These are phyloP conservation scores for Nettapus auritus DNA, from an alignment of 2,113 vertebrate genomes.

Conservation along the genomic window DNA sequence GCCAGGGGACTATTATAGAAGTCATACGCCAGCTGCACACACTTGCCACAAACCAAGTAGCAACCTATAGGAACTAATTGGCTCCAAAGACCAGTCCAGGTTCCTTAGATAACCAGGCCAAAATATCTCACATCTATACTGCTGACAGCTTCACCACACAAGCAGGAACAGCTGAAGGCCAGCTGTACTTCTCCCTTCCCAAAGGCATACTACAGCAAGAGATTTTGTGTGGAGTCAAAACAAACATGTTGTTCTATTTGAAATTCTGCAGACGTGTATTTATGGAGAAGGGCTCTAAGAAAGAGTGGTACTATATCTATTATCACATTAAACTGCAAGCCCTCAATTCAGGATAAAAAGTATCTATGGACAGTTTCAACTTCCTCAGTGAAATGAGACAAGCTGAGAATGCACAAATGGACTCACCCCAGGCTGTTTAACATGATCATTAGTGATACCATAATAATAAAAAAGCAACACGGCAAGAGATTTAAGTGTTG, in stretches of 20 bases:
- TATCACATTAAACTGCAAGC: not conserved
- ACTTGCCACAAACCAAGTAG: not conserved
- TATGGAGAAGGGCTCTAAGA: not conserved
- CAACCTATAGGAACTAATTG: not conserved
- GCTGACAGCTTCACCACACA: not conserved
- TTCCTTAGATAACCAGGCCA: not conserved
- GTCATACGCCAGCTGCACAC: not conserved
- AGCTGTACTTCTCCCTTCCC: not conserved
- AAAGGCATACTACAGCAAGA: not conserved
- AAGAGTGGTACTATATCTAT: not conserved
- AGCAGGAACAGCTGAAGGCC: not conserved
- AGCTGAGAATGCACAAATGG: not conserved
- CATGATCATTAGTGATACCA: not conserved
- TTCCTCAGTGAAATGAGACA: not conserved
- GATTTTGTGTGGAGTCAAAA: not conserved
- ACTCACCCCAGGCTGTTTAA: not conserved
- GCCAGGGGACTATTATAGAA: not conserved
- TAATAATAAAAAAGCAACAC: not conserved
- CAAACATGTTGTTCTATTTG: not conserved
- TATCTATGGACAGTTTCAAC: not conserved
- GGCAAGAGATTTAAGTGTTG: not conserved
- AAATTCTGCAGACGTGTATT: not conserved
- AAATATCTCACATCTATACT: not conserved
- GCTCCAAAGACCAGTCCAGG: not conserved
- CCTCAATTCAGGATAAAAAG: not conserved